These are phyloP conservation scores for Pipa parva DNA, from an alignment of 2,113 vertebrate species.

Conservation along the genomic window DNA sequence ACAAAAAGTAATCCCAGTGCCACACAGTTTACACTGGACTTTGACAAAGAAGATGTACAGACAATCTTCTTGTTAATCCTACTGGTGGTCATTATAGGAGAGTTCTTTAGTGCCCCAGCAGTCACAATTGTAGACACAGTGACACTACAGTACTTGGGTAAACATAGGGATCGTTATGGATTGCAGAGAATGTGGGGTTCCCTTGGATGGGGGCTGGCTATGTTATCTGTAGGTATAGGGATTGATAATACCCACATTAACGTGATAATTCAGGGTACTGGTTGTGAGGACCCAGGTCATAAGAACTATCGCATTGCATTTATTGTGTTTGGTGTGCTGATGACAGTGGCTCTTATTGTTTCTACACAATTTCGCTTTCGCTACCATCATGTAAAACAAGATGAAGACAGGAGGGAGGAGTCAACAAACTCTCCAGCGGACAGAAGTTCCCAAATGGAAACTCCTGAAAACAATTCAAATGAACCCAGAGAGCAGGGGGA, in stretches of 20 bases:
- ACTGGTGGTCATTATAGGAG: slow-evolving; percentile 88
- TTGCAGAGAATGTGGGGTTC: slow-evolving; percentile 98
- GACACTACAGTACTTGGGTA: slow-evolving; percentile 90
- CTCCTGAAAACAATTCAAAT: slow-evolving; percentile 50
- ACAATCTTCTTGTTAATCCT: slow-evolving; percentile 89
- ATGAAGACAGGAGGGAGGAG: slow-evolving; percentile 56
- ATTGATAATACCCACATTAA: slow-evolving; percentile 84
- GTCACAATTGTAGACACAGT: slow-evolving; percentile 95
- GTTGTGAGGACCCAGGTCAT: slow-evolving; percentile 74
- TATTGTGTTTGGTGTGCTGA: slow-evolving; percentile 89
- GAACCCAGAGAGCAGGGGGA: slow-evolving; percentile 36
- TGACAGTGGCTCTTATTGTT: slow-evolving; percentile 81
- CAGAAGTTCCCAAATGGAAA: slow-evolving; percentile 54
- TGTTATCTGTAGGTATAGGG: slow-evolving; percentile 91
- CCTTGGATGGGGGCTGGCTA: slow-evolving; percentile 92
- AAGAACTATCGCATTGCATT: slow-evolving; percentile 93
- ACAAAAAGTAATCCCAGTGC: slow-evolving; percentile 52
- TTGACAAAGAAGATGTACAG: slow-evolving; percentile 81
- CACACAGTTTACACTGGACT: slow-evolving; percentile 58
- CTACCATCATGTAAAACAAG: slow-evolving; percentile 58
- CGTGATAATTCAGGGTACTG: slow-evolving; percentile 62
- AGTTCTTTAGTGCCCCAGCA: slow-evolving; percentile 96
- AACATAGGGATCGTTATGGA: slow-evolving; percentile 88
- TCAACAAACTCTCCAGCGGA: slow-evolving; percentile 64
- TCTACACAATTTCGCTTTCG: slow-evolving; percentile 92